Evolutionary conservation across 2,113 vertebrate genomes (phyloP).

Genomic region (Lota lota): DNA sequence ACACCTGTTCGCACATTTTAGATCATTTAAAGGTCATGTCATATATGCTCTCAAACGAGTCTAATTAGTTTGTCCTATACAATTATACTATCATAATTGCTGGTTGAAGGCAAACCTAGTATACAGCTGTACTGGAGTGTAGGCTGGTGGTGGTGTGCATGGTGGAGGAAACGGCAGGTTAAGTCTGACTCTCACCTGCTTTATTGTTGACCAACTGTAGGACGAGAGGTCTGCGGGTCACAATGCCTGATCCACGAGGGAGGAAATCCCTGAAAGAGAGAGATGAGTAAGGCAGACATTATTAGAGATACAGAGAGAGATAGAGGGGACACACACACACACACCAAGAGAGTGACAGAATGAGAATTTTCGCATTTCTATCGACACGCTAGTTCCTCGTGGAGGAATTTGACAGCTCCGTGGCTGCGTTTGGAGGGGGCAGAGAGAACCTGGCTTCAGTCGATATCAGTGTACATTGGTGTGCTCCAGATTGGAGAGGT

Average conservation of each 20-base stretch:
- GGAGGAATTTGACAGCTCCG: neutral
- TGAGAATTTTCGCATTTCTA: constrained; percentile 20
- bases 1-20: no score
- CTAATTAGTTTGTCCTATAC: no score
- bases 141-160: no score
- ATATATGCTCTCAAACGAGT: no score
- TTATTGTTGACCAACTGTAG: constrained; percentile 95
- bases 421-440: neutral
- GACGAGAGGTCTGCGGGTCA: constrained; percentile 92
- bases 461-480: constrained; percentile 7
- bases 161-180: neutral
- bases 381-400: neutral
- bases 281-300: constrained; percentile 14
- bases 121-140: no score
- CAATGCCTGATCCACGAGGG: constrained; percentile 93
- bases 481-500: neutral
- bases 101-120: no score
- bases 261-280: constrained; percentile 86
- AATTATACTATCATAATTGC: no score
- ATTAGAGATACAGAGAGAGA: constrained; percentile 16
- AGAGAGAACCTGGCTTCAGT: neutral
- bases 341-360: neutral
- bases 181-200: constrained; percentile 77
- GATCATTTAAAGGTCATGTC: no score
- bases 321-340: neutral